These are phyloP conservation scores for Capromys pilorides DNA, from an alignment of 2,797 vertebrate genomes.

Conservation along the genomic window DNA sequence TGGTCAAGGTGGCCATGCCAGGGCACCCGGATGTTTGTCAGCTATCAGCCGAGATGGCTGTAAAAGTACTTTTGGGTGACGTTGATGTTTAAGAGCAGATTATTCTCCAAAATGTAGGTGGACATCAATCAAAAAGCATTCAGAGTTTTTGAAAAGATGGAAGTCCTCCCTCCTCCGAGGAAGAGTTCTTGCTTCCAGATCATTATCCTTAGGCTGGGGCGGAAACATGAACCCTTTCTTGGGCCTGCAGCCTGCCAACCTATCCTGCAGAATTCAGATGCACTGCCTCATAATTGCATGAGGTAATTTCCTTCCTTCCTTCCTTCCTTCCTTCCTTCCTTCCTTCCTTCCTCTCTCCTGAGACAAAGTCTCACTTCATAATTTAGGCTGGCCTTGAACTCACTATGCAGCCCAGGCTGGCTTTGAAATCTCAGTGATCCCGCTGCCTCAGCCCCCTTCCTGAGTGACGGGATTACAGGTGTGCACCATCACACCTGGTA, in stretches of 20 bases:
- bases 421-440: no score
- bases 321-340: rapidly evolving
- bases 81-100: background rate
- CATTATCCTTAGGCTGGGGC: background rate
- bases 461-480: no score
- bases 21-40: background rate
- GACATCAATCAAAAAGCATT: background rate
- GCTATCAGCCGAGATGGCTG: background rate
- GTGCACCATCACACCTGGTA: no score
- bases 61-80: background rate
- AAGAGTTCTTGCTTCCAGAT: background rate
- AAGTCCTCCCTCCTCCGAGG: background rate
- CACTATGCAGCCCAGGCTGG: no score
- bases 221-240: background rate
- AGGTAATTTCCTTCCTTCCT: background rate
- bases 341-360: no score
- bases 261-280: background rate
- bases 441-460: no score
- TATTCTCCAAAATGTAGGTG: background rate
- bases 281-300: background rate
- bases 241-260: background rate
- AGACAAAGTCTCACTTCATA: no score
- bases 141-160: background rate
- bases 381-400: no score
- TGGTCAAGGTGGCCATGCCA: background rate